Evolutionary conservation across 2,888 invertebrate species (phyloP).

Genomic region (Galeopsomyia nigrocyanea): DNA sequence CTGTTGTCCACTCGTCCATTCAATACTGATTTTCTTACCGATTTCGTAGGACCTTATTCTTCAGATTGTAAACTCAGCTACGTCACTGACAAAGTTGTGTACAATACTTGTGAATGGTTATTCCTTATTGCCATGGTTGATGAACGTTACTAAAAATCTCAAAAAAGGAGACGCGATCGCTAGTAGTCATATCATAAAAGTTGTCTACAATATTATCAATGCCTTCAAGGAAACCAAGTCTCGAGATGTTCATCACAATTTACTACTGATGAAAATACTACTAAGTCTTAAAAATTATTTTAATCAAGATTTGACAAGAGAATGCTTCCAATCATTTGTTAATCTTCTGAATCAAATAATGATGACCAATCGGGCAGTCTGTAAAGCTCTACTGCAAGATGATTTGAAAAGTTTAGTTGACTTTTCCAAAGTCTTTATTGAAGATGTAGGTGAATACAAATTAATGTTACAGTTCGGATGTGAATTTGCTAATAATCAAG

Average conservation of each 20-base stretch:
- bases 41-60: constrained; percentile 73
- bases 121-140: constrained; percentile 81
- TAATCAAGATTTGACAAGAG: constrained; percentile 47
- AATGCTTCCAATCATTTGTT: constrained; percentile 50
- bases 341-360: constrained; percentile 51
- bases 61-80: constrained; percentile 75
- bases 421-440: constrained; percentile 49
- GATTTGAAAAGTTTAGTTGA: constrained; percentile 55
- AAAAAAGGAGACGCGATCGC: constrained; percentile 51
- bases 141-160: constrained; percentile 61
- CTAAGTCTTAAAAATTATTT: constrained; percentile 50
- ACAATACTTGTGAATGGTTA: constrained; percentile 77
- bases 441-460: constrained; percentile 61
- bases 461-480: constrained; percentile 64
- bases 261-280: constrained; percentile 53
- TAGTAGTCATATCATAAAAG: constrained; percentile 53
- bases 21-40: not conserved
- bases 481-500: constrained; percentile 49
- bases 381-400: constrained; percentile 52
- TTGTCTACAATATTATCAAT: constrained; percentile 57
- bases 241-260: constrained; percentile 48
- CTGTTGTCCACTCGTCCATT: constrained; percentile 1
- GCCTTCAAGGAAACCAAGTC: constrained; percentile 48
- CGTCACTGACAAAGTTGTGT: constrained; percentile 76
- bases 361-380: constrained; percentile 52